Evolutionary conservation across 2,888 invertebrate species (phyloP), one percentile per base, ranked within the genome.

Genomic region (Zygothrica quintamaculata): DNA sequence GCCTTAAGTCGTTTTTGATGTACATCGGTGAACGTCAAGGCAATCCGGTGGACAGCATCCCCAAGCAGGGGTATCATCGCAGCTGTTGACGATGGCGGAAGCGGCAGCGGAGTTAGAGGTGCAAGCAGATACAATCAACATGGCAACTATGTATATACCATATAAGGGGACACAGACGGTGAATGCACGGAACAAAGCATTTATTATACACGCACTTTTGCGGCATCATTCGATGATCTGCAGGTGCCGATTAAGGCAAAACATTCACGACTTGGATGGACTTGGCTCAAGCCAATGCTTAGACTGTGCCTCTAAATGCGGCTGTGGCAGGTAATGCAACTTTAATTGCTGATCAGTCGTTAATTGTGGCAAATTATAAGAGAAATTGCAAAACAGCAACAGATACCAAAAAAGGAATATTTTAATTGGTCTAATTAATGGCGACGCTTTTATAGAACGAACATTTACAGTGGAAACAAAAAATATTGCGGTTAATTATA

Each of bases 311-410:
- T 34, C 18, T 6, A 15, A n/a, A 16, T 48, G 47, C 4, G 12
- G 34, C 69, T 61, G 71, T 58, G 59, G 39, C 57, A 44, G 67
- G 60, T 82, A 85, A 82, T 82, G 82, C 79, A 82, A 75, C 67
- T 82, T 82, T 82, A 82, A 82, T 82, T 82, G 85, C 59, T 72
- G 82, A 85, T 82, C 82, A 77, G 77, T 75, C 85, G 82, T 84
- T 82, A 82, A 82, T 82, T 82, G 82, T 77, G 67, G 85, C 85
- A 85, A 82, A 82, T 82, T 84, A 77, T 58, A 62, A 44, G 61
- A 65, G 84, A 77, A 79, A 80, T 75, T 61, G 75, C 73, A 73
- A 72, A 68, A 66, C 64, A 64, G 52, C 47, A 48, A 57, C n/a
- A 26, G 15, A 13, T 36, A 42, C 65, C 42, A 60, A 77, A n/a